phyloP scores from a whole-genome alignment of 1,140 invertebrate genomes.

The Sitobion miscanthi region DNA sequence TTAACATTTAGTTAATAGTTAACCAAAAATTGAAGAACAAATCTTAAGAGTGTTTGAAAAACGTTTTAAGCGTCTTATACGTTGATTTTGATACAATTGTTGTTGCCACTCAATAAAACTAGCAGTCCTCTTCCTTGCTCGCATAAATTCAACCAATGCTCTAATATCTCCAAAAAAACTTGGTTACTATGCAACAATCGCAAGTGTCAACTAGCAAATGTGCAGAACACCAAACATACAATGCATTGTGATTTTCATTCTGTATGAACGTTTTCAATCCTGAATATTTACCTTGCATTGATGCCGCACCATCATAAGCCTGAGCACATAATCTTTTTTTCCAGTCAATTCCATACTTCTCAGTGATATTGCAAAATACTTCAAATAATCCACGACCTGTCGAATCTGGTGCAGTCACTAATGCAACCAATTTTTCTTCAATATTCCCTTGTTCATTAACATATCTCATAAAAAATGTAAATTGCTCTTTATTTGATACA shows the following conservation, averaged over 20 bases:
- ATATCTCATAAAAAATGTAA: too few relatives aligned
- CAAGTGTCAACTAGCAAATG: not conserved
- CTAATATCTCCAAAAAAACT: not conserved
- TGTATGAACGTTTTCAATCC: not conserved
- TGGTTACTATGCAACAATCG: not conserved
- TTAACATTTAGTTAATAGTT: too few relatives aligned
- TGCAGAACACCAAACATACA: not conserved
- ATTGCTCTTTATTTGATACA: too few relatives aligned
- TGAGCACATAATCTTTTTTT: not conserved
- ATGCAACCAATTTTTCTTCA: too few relatives aligned
- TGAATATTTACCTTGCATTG: not conserved
- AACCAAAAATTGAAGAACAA: too few relatives aligned
- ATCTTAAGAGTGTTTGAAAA: not conserved
- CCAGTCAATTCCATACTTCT: not conserved
- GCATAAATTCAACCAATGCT: not conserved
- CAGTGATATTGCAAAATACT: not conserved
- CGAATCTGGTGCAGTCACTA: not conserved
- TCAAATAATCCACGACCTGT: not conserved
- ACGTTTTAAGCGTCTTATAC: not conserved
- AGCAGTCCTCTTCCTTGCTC: not conserved
- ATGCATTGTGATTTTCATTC: not conserved
- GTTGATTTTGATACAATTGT: not conserved
- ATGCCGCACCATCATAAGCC: not conserved
- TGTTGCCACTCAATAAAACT: not conserved
- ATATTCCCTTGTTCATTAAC: too few relatives aligned